phyloP scores from a whole-genome alignment of 1,140 invertebrate species.

The Ceratitis capitata region DNA sequence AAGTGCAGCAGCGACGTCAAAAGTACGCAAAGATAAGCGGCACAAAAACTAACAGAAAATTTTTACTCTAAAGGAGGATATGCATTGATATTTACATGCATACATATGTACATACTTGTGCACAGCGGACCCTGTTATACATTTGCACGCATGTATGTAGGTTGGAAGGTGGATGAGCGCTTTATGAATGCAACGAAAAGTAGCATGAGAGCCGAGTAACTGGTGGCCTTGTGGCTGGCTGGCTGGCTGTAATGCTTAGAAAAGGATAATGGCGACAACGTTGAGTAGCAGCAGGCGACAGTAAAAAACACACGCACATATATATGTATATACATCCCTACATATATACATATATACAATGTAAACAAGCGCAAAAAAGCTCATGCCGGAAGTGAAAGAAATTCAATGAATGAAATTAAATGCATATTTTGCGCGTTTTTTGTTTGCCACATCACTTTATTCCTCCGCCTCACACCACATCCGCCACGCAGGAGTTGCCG shows the following conservation, averaged over 20 bases:
- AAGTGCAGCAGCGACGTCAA: not conserved
- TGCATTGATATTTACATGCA: too few species aligned
- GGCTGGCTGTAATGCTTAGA: not conserved
- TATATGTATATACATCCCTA: too few species aligned
- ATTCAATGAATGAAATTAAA: conserved; percentile 46
- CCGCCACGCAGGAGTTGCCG: not conserved
- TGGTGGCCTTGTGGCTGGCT: conserved; percentile 12
- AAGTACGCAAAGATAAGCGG: conserved; percentile 15
- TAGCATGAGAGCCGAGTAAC: not conserved
- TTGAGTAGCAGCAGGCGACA: not conserved
- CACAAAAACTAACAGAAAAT: conserved; percentile 1
- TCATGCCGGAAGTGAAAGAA: conserved; percentile 41
- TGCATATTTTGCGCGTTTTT: conserved; percentile 36
- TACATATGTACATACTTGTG: not conserved
- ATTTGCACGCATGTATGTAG: not conserved
- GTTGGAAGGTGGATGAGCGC: not conserved
- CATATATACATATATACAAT: not conserved
- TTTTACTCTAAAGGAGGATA: not conserved
- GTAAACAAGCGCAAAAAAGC: not conserved
- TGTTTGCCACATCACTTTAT: not conserved
- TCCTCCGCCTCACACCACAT: not conserved
- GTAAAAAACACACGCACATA: not conserved
- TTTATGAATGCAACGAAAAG: not conserved
- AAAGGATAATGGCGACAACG: not conserved
- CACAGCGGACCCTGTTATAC: too few species aligned